Percentiles rank a stretch among this genome's conserved stretches.
Conservation (phyloP, 2,113 vertebrate genomes). For the Pipra filicauda region DNA sequence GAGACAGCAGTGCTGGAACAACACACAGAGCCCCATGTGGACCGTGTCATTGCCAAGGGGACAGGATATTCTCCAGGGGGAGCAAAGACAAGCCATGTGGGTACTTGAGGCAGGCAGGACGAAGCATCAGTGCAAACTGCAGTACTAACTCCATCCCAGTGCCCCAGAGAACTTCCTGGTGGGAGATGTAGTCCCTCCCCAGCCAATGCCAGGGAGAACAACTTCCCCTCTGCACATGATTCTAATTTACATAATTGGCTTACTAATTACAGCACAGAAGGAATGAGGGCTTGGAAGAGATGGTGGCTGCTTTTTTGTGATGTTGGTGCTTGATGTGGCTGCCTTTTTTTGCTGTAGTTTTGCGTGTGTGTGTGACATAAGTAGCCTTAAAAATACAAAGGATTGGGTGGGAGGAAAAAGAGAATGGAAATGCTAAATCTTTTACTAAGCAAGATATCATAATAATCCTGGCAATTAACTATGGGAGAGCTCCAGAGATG, state of each 20-base stretch:
- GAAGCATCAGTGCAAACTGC: neutral
- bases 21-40: neutral
- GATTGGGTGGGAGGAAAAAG: neutral
- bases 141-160: neutral
- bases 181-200: neutral
- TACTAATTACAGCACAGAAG: neutral
- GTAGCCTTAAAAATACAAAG: constrained; percentile 3
- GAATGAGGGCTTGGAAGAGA: neutral
- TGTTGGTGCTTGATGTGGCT: constrained; percentile 29
- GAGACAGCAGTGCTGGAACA: neutral
- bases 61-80: neutral
- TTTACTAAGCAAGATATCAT: neutral
- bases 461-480: neutral
- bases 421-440: neutral
- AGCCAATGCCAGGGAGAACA: neutral
- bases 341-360: neutral
- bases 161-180: neutral
- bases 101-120: neutral
- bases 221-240: neutral
- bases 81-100: neutral
- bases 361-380: neutral
- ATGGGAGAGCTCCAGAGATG: neutral
- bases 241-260: constrained; percentile 12
- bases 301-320: neutral
- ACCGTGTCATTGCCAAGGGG: accelerated